Evolutionary conservation across 2,888 invertebrate species (phyloP), one percentile per base, ranked within the genome.

Genomic region (Syrphus vitripennis): DNA sequence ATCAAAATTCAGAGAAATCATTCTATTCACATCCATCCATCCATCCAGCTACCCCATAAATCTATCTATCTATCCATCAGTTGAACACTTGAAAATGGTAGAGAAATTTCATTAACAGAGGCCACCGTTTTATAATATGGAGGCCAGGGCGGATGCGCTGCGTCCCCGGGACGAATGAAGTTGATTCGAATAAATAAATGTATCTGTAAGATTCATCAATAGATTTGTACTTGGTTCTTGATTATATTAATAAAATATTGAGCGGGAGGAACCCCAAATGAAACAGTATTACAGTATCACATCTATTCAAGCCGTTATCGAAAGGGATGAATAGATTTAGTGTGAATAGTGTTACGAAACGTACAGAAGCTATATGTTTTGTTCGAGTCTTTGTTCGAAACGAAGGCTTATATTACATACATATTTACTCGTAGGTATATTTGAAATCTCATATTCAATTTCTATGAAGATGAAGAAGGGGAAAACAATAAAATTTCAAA

Each of bases 121-220:
- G 26, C 77, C 55, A 42, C 42, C 75, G 81, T 63, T 78, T 65
- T 61, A 74, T 57, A 37, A 45, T 9, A 77, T 63, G 65, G 42
- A 42, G 74, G 67, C 48, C 40, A 48, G 45, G 42, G 75, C 72
- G 80, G 37, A 67, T 40, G 34, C 50, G 40, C 34, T 29, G 21
- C 34, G 31, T 29, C 29, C 26, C 24, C 24, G 26, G 31, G 53
- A 53, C 14, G 53, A 26, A 31, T 19, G 70, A 50, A 70, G 70
- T 55, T 70, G 67, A 76, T 55, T 71, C 76, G 67, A 86, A 86
- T 86, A 81, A 86, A 86, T 86, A 77, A 77, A 86, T 86, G 81
- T 86, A 86, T 86, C 86, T 86, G 86, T 82, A 77, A 86, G 86
- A 86, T 86, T 86, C 77, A 86, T 86, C 86, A 86, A 82, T 86